A percentile compares a stretch with the other conserved stretches of the same genome.
phyloP scores from a whole-genome alignment of 35 echinoderm and acorn worm species.

The Patiria miniata region DNA sequence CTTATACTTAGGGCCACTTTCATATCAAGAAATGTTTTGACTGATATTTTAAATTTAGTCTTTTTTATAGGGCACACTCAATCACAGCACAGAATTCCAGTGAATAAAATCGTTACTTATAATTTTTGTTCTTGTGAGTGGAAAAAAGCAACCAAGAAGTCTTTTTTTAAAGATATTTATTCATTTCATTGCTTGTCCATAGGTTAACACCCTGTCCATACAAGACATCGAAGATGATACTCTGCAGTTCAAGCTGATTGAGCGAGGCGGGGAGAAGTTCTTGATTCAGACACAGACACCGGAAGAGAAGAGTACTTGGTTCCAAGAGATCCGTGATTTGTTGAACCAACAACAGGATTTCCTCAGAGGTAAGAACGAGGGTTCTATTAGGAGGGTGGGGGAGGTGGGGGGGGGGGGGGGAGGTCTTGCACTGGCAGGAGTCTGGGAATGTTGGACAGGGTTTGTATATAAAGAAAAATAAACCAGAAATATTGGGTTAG shows the following conservation, averaged over 20 bases:
- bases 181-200: too few relatives aligned
- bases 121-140: too few relatives aligned
- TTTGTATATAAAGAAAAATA: not conserved
- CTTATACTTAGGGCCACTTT: too few relatives aligned
- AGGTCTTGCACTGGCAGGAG: not conserved
- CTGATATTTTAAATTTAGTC: too few relatives aligned
- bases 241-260: constrained; percentile 53
- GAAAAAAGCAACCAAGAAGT: too few relatives aligned
- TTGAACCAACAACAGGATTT: constrained; percentile 85
- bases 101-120: too few relatives aligned
- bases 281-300: constrained; percentile 67
- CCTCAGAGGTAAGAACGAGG: constrained; percentile 73
- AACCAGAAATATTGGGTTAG: not conserved
- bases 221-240: constrained; percentile 83
- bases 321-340: constrained; percentile 63
- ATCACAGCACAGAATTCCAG: too few relatives aligned
- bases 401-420: not conserved
- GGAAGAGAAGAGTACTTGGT: constrained; percentile 78
- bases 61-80: too few relatives aligned
- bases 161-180: too few relatives aligned
- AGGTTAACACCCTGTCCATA: constrained; percentile 92
- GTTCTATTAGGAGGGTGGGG: not conserved
- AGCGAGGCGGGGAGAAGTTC: constrained; percentile 66
- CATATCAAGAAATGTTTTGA: too few relatives aligned
- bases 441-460: not conserved